These are phyloP conservation scores for Muntiacus muntjak DNA, from an alignment of 2,113 vertebrate species.

Conservation along the genomic window DNA sequence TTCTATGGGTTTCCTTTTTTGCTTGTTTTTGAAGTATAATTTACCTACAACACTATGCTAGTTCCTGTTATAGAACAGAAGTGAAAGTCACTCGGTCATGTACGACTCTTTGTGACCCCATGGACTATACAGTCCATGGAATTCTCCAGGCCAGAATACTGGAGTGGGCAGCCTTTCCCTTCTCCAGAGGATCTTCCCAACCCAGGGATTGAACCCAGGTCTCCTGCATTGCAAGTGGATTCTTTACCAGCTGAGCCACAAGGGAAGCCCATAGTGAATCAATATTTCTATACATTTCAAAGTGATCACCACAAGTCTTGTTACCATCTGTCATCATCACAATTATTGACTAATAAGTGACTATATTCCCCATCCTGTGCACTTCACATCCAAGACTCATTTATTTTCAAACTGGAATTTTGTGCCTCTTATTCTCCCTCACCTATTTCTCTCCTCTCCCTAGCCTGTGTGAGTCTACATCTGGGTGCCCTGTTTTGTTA, in stretches of 20 bases:
- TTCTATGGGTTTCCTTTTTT: background rate
- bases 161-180: background rate
- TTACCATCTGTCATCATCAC: background rate
- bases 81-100: background rate
- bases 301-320: background rate
- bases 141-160: background rate
- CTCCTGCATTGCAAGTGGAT: background rate
- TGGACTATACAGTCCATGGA: background rate
- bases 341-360: background rate
- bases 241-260: background rate
- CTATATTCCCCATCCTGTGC: background rate
- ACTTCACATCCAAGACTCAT: background rate
- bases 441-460: background rate
- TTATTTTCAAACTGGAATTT: background rate
- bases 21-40: background rate
- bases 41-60: background rate
- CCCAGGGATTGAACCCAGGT: background rate
- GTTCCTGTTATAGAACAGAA: background rate
- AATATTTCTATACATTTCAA: background rate
- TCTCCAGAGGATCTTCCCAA: background rate
- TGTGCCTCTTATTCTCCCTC: background rate
- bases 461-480: background rate
- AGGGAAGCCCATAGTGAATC: background rate
- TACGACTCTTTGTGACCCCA: background rate
- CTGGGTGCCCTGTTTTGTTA: background rate